A percentile compares a stretch with the other conserved stretches of the same genome.
These are phyloP conservation scores for Rhincodon typus DNA, from an alignment of 2,797 vertebrate species.

Conservation along the genomic window DNA sequence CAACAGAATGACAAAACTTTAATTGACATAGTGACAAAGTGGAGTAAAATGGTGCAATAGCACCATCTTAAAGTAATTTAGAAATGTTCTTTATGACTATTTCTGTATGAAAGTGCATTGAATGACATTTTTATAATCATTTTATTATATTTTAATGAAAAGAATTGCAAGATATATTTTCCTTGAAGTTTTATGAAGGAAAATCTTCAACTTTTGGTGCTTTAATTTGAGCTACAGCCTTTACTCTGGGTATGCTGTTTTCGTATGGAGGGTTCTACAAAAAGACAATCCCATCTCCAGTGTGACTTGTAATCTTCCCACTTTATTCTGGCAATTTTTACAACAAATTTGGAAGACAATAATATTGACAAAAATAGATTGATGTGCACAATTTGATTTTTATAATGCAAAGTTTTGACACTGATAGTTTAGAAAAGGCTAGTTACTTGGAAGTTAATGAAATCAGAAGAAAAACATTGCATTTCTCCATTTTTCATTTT, in stretches of 20 bases:
- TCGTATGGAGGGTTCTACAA: neutral
- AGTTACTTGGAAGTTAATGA: neutral
- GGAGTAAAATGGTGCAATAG: neutral
- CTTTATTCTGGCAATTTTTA: neutral
- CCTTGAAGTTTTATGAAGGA: neutral
- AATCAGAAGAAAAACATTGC: neutral
- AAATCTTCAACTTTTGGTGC: neutral
- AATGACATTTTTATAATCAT: neutral
- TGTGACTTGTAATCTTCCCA: neutral
- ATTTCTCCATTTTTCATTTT: neutral
- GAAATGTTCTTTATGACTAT: neutral
- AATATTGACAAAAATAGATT: neutral
- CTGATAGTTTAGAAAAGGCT: neutral
- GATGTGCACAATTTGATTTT: neutral
- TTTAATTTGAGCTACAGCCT: neutral
- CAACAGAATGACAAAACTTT: slow-evolving; percentile 47
- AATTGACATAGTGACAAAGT: neutral
- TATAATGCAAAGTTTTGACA: neutral
- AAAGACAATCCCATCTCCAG: neutral
- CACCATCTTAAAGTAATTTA: neutral
- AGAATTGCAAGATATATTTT: neutral
- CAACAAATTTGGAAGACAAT: neutral
- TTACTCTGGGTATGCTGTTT: neutral
- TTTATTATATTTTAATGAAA: neutral
- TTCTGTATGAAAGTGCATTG: neutral